Evolutionary conservation across 2,113 vertebrate species (phyloP), one percentile per base, ranked within the genome.

Genomic region (Megaceryle torquata): DNA sequence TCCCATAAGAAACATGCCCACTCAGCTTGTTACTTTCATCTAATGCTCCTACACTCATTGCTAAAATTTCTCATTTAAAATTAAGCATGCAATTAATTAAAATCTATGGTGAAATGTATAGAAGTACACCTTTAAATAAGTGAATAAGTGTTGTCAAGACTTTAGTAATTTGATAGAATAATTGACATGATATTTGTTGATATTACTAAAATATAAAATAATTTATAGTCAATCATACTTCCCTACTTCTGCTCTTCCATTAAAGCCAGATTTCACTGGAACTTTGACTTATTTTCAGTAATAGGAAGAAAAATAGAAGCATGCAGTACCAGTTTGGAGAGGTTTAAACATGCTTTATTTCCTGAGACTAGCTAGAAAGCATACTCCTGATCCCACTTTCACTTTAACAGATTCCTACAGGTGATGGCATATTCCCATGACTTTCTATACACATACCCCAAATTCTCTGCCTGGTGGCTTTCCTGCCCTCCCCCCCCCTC

Each of bases 381-480:
- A 85, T 48, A 93, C 88, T 93, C 57, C 22, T 76, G 46, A 71
- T 65, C 28, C 81, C 35, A 31, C 24, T 90, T 84, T 75, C 70
- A 88, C 70, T 86, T 81, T 6, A 51, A 37, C 33, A 75, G 76
- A 78, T 92, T 95, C 57, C 77, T 63, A 71, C 48, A 79, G 69
- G 72, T 72, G 60, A 64, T 88, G 90, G 51, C 72, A 83, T 67
- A 68, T 94, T 97, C 82, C 91, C 90, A 84, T 88, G 61, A 90
- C 44, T 84, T 88, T 82, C 71, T 50, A 51, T 41, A 72, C 26
- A 83, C 77, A 89, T 22, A 86, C 7, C 65, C 29, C 35, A 75
- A 31, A 96, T 69, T 79, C 77, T 56, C 74, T 75, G 48, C 60
- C 86, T 60, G 57, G 85, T 88, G 85, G 75, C 26, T 37, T 70